phyloP scores from a whole-genome alignment of 2,888 invertebrate species.

The Drosophila gaucha region DNA sequence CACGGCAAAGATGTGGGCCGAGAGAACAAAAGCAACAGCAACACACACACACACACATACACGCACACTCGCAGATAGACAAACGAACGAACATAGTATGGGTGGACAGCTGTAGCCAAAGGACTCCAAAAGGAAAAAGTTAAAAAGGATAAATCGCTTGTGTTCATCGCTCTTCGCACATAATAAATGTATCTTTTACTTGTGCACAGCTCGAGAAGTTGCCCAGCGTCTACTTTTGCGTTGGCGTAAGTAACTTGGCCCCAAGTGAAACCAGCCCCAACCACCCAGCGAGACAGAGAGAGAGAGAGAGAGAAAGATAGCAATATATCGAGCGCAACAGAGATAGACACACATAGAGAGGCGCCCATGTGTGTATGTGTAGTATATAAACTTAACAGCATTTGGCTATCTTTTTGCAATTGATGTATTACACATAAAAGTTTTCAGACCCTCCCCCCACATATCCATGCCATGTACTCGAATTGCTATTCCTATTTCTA shows the following conservation, averaged over 20 bases:
- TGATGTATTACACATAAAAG: constrained; percentile 83
- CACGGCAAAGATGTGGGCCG: constrained; percentile 68
- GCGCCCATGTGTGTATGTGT: constrained; percentile 39
- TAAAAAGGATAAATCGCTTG: constrained; percentile 83
- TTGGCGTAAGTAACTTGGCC: constrained; percentile 72
- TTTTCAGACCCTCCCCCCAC: constrained; percentile 63
- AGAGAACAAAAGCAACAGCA: constrained; percentile 41
- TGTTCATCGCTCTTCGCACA: constrained; percentile 82
- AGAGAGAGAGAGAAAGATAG: neutral
- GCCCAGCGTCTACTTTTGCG: constrained; percentile 29
- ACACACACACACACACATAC: constrained; percentile 20
- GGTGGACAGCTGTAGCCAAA: constrained; percentile 49
- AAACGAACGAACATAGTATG: constrained; percentile 37
- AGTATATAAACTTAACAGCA: constrained; percentile 81
- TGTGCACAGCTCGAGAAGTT: constrained; percentile 68
- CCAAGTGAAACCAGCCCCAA: constrained; percentile 45
- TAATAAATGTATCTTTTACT: constrained; percentile 83
- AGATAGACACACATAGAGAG: constrained; percentile 5
- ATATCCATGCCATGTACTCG: constrained; percentile 65
- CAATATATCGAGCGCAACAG: neutral
- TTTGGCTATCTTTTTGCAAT: constrained; percentile 84
- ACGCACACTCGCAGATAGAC: constrained; percentile 12
- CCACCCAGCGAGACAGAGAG: constrained; percentile 14
- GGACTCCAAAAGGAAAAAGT: constrained; percentile 67
- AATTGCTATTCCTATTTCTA: constrained; percentile 59